Evolutionary conservation across 2,888 invertebrate species (phyloP).

Genomic region (Eulithis prunata): DNA sequence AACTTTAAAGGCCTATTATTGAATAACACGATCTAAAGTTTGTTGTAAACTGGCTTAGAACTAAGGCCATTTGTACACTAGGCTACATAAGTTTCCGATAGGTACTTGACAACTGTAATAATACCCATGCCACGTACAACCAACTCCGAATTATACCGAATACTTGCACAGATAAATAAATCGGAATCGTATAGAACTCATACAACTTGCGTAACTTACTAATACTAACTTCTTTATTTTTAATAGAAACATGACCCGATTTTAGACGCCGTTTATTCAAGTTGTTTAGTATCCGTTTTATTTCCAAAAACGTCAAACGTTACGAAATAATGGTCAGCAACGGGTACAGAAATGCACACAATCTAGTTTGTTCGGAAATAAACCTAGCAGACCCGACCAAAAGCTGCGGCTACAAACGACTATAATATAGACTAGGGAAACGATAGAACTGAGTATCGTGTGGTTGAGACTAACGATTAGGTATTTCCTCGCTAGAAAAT

Average conservation of each 20-base stretch:
- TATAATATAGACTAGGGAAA: slow-evolving; percentile 14
- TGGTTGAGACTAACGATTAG: background rate
- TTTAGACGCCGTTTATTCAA: background rate
- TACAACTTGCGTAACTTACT: too few relatives aligned
- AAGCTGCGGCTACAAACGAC: slow-evolving; percentile 19
- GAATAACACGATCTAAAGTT: background rate
- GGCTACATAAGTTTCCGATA: too few relatives aligned
- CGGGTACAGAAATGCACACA: slow-evolving; percentile 17
- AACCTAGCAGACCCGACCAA: slow-evolving; percentile 41
- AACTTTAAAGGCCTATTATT: background rate
- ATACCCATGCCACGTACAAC: too few relatives aligned
- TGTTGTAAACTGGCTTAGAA: background rate
- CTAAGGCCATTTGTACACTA: background rate
- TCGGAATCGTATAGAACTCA: too few relatives aligned
- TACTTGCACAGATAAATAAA: too few relatives aligned
- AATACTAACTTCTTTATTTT: too few relatives aligned
- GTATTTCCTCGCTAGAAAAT: background rate
- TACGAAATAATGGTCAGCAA: slow-evolving; percentile 7
- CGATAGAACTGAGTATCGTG: slow-evolving; percentile 16
- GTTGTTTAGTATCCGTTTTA: background rate
- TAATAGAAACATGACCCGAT: too few relatives aligned
- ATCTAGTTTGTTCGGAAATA: slow-evolving; percentile 46
- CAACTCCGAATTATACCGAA: too few relatives aligned
- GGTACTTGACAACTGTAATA: too few relatives aligned
- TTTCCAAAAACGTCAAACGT: slow-evolving; percentile 4